Evolutionary conservation across 2,888 invertebrate species (phyloP), one percentile per base, ranked within the genome.

Genomic region (Crepidodera aurea): DNA sequence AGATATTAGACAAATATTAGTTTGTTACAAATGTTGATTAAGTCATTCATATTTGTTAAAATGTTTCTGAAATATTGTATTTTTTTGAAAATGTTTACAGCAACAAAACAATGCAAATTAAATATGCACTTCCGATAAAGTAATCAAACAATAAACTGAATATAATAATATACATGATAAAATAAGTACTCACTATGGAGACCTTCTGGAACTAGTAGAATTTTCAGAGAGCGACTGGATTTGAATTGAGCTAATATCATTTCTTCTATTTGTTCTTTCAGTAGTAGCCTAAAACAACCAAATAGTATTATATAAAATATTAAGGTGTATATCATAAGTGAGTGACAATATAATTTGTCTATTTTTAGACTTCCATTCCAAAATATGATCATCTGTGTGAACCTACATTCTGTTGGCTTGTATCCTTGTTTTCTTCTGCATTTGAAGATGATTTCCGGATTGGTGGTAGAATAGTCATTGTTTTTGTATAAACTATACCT

Each of bases 381-480:
- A 50, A 57, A 48, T 57, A 57, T 39, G 39, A 37, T 57, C 56
- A 55, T 56, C 25, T 48, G 22, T 48, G 53, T 60, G 59, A 68
- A 74, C 79, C 75, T 75, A 81, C 81, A 73, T 75, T 79, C 69
- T 77, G 75, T 67, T 75, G 75, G 66, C 65, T 74, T 59, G 71
- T 74, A 64, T 81, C 81, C 44, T 71, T 77, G 64, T 74, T 77
- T 71, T 80, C 80, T 67, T 81, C 80, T 54, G 74, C 66, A 62
- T 71, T 73, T 19, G 60, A 65, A 15, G 72, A 71, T 16, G 75
- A 67, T 62, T 79, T 70, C 59, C 80, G 73, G 69, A 80, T 81
- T 39, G 81, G 70, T 63, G 81, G 81, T 67, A 81, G 72, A 73
- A 82, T 82, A 44, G 81, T 82, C 81, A 82, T 81, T 62, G 34